Percentiles rank a stretch among this genome's conserved stretches.
These are phyloP conservation scores for Heptranchias perlo DNA, from an alignment of 2,113 vertebrate species.

Conservation along the genomic window DNA sequence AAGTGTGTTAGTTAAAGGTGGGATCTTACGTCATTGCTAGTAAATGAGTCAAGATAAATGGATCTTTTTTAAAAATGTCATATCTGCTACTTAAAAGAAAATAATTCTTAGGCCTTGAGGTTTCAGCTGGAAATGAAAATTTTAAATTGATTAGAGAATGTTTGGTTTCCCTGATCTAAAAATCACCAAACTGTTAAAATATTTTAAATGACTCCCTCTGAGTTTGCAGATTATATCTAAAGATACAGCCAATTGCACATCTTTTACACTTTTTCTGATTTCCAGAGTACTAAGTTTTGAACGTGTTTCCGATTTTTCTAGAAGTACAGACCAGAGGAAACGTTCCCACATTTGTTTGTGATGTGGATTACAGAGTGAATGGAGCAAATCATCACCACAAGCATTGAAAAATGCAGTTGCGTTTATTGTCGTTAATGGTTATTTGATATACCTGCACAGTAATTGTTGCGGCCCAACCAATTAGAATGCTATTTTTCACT, in stretches of 20 bases:
- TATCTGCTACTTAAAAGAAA: not conserved
- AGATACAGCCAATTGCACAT: not conserved
- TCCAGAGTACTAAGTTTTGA: not conserved
- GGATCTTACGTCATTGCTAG: not conserved
- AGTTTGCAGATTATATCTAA: not conserved
- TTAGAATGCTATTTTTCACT: not conserved
- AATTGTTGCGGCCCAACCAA: not conserved
- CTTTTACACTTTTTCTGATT: not conserved
- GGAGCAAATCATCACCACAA: not conserved
- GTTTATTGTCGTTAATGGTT: no score
- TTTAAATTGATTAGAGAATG: not conserved
- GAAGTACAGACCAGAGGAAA: not conserved
- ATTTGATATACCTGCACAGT: not conserved
- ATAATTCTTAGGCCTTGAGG: not conserved
- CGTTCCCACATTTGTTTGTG: not conserved
- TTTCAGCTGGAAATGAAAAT: not conserved
- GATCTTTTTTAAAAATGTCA: not conserved
- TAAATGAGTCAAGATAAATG: not conserved
- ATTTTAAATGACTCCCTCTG: not conserved
- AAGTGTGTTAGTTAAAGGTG: not conserved
- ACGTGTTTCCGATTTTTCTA: not conserved
- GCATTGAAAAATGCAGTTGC: not conserved
- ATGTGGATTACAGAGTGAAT: not conserved
- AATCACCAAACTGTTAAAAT: not conserved
- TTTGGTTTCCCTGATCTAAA: not conserved